These are phyloP conservation scores for Girardinus metallicus DNA, from an alignment of 2,797 vertebrate genomes.

Conservation along the genomic window DNA sequence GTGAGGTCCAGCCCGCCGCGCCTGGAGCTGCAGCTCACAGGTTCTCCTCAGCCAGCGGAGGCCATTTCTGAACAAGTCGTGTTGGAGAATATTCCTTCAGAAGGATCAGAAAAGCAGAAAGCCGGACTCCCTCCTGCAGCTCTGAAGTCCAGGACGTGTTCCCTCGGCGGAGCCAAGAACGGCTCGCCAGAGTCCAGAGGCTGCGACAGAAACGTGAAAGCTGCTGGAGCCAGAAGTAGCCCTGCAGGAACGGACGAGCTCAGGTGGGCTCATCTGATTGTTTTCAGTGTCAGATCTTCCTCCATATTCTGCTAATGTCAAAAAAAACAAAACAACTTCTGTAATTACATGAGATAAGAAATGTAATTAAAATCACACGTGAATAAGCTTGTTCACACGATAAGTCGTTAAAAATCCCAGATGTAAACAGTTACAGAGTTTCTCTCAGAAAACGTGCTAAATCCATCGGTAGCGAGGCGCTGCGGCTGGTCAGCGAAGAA, in stretches of 20 bases:
- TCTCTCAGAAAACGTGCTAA: too few species aligned
- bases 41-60: constrained; percentile 17
- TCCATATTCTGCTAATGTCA: too few species aligned
- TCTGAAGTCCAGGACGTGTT: constrained; percentile 3
- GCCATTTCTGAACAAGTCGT: constrained; percentile 1
- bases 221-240: constrained; percentile 15
- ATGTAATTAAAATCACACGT: too few species aligned
- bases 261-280: constrained; percentile 51
- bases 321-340: too few species aligned
- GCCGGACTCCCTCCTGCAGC: constrained; percentile 11
- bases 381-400: too few species aligned
- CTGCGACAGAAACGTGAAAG: constrained; percentile 16
- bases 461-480: too few species aligned
- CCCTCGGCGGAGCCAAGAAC: neutral
- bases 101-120: constrained; percentile 1
- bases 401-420: too few species aligned
- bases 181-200: constrained; percentile 22
- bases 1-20: constrained; percentile 21
- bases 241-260: constrained; percentile 31
- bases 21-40: constrained; percentile 3
- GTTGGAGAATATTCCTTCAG: constrained; percentile 1
- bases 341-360: too few species aligned
- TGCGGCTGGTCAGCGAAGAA: too few species aligned
- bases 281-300: neutral
- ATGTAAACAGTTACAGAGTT: too few species aligned